Evolutionary conservation across 2,113 vertebrate species (phyloP).

Genomic region (Desmodus rotundus): DNA sequence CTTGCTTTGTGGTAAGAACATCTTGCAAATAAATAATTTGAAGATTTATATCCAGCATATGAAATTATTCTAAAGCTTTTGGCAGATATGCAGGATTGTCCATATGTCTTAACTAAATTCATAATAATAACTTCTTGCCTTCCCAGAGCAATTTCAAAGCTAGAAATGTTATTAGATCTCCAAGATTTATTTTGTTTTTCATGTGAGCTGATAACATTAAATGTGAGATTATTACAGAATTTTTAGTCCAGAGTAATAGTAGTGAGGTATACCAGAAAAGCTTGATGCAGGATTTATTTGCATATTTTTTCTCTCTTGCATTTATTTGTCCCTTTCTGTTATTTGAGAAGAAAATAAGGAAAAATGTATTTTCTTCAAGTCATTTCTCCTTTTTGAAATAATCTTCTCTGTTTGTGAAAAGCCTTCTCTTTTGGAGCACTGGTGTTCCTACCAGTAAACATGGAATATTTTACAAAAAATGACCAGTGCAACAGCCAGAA

Average conservation of each 20-base stretch:
- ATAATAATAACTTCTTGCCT: not conserved
- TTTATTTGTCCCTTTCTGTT: not conserved
- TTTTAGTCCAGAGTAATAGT: not conserved
- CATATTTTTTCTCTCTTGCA: not conserved
- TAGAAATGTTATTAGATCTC: not conserved
- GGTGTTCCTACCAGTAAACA: not conserved
- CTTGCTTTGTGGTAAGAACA: not conserved
- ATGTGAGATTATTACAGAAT: not conserved
- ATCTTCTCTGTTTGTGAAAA: not conserved
- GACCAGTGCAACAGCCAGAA: rapidly evolving
- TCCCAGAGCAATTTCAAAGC: not conserved
- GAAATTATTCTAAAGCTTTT: not conserved
- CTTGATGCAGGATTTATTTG: not conserved
- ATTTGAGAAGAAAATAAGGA: not conserved
- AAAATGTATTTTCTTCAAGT: not conserved
- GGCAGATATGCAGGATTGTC: not conserved
- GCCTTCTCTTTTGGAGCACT: not conserved
- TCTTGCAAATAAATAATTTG: not conserved
- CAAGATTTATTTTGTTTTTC: slow-evolving; percentile 14
- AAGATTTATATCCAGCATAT: not conserved
- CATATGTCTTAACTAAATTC: slow-evolving; percentile 1
- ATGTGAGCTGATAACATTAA: not conserved
- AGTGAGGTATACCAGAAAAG: not conserved
- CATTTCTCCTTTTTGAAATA: not conserved
- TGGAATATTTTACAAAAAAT: not conserved